phyloP scores from a whole-genome alignment of 2,113 vertebrate genomes.

The Alligator sinensis region DNA sequence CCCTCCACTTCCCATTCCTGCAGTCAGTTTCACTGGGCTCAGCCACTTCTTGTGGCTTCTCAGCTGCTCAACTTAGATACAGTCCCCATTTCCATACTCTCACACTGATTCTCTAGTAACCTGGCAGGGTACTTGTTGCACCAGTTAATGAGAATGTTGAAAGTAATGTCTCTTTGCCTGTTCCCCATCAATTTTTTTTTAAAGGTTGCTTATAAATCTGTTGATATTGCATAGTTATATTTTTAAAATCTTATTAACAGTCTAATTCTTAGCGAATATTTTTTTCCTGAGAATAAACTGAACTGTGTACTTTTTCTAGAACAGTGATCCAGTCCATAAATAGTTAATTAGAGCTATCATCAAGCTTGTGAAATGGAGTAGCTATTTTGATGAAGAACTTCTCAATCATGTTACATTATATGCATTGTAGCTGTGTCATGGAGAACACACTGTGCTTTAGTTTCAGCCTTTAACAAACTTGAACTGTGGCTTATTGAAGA shows the following conservation, averaged over 20 bases:
- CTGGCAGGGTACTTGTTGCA: too few relatives aligned
- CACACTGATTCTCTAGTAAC: too few relatives aligned
- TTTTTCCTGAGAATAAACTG: neutral
- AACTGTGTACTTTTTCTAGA: conserved; percentile 12
- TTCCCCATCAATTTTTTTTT: conserved; percentile 25
- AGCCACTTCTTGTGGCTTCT: too few relatives aligned
- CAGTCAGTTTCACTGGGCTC: too few relatives aligned
- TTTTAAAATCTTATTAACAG: conserved; percentile 41
- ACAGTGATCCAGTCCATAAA: conserved; percentile 56
- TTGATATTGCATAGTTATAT: conserved; percentile 7
- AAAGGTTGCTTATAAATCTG: conserved; percentile 6
- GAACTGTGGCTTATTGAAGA: neutral
- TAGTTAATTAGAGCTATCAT: neutral
- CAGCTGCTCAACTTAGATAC: too few relatives aligned
- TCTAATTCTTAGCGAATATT: conserved; percentile 14
- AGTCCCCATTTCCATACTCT: too few relatives aligned
- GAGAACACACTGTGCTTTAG: neutral
- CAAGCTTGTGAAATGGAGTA: neutral
- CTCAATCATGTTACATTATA: neutral
- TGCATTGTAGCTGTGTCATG: neutral
- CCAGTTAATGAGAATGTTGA: neutral
- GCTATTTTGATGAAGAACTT: conserved; percentile 5
- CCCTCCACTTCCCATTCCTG: too few relatives aligned
- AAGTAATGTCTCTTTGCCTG: conserved; percentile 9
- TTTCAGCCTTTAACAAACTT: neutral